Evolutionary conservation across 2,113 vertebrate species (phyloP).

Genomic region (Ellobius talpinus): DNA sequence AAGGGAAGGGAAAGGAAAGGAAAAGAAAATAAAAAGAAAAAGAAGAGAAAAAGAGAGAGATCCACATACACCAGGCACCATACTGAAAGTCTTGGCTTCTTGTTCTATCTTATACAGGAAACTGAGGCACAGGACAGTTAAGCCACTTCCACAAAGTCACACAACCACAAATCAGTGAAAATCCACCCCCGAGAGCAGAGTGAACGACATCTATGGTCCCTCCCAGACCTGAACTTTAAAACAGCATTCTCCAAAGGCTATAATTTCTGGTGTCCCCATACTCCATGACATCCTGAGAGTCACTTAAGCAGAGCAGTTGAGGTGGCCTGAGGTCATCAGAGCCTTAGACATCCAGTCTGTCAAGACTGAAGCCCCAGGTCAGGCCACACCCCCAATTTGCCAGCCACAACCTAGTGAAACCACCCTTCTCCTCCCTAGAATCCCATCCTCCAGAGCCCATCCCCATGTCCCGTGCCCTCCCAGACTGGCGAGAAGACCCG

Average conservation of each 20-base stretch:
- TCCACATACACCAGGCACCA: background rate
- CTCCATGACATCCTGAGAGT: background rate
- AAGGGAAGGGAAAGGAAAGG: too few relatives aligned
- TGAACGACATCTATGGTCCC: background rate
- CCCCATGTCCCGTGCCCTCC: background rate
- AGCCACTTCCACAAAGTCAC: constrained; percentile 39
- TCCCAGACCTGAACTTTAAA: background rate
- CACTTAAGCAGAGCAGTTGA: background rate
- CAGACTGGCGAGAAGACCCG: background rate
- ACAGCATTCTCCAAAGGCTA: background rate
- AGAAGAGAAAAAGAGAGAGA: too few relatives aligned
- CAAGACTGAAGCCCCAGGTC: background rate
- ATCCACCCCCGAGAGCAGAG: background rate
- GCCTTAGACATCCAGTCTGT: background rate
- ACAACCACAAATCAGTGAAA: background rate
- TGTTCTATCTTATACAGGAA: background rate
- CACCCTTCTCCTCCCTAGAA: background rate
- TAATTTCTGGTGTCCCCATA: background rate
- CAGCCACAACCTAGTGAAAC: background rate
- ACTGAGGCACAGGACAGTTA: background rate
- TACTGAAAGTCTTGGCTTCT: background rate
- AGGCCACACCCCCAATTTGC: background rate
- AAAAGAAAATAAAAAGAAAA: too few relatives aligned
- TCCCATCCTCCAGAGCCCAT: too few relatives aligned
- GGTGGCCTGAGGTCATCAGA: constrained; percentile 4